These are phyloP conservation scores for Ischnus inquisitorius DNA, from an alignment of 2,888 invertebrate species.

Conservation along the genomic window DNA sequence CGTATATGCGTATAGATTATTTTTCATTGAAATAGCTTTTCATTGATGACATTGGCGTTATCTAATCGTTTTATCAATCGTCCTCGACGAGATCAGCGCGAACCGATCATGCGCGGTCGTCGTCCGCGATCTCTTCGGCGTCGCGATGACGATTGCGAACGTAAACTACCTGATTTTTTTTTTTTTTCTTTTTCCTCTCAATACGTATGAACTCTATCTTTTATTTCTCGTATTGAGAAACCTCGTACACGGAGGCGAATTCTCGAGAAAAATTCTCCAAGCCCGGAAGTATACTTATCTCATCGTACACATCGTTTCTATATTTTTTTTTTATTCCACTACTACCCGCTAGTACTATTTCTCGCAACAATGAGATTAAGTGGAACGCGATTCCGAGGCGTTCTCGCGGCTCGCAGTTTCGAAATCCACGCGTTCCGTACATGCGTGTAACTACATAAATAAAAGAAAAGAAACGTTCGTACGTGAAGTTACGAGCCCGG, in stretches of 20 bases:
- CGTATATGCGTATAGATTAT: constrained; percentile 3
- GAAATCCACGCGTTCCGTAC: constrained; percentile 34
- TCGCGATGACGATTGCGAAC: constrained; percentile 37
- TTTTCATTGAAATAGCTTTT: constrained; percentile 64
- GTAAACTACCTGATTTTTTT: not conserved
- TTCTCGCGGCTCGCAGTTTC: constrained; percentile 41
- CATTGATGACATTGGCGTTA: constrained; percentile 66
- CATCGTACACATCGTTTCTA: constrained; percentile 33
- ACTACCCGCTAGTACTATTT: constrained; percentile 45
- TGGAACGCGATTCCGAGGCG: constrained; percentile 49
- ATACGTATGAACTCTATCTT: not conserved
- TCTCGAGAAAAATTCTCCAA: constrained; percentile 34
- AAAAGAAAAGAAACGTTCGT: not conserved
- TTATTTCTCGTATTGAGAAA: constrained; percentile 35
- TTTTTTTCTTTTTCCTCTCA: constrained; percentile 4
- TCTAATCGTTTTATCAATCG: constrained; percentile 68
- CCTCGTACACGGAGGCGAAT: constrained; percentile 21
- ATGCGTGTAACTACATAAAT: not conserved
- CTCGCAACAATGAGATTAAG: constrained; percentile 57
- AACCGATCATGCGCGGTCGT: constrained; percentile 40
- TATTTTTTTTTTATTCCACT: constrained; percentile 22
- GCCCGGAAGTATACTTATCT: constrained; percentile 53
- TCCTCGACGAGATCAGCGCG: constrained; percentile 43
- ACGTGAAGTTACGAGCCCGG: not conserved
- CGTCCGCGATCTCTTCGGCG: constrained; percentile 35